Evolutionary conservation across 2,888 invertebrate species (phyloP).

Genomic region (Fragum whitleyi): DNA sequence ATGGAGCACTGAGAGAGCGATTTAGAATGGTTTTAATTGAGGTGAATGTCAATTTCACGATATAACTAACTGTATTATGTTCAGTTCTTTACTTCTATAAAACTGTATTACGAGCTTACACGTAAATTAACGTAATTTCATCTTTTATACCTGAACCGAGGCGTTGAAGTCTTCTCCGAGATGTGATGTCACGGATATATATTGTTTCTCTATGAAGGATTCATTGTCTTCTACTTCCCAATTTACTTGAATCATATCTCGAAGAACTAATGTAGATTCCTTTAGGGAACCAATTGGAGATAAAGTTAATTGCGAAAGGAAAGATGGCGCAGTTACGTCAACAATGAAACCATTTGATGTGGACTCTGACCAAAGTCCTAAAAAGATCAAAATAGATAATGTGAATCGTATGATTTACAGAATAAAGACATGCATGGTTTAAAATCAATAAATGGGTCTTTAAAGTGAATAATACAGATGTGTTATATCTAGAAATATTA

Average conservation of each 20-base stretch:
- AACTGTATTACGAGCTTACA: too few relatives aligned
- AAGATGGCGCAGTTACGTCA: conserved; percentile 53
- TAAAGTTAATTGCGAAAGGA: conserved; percentile 9
- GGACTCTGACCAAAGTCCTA: conserved; percentile 55
- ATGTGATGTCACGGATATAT: conserved; percentile 57
- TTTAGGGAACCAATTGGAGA: conserved; percentile 38
- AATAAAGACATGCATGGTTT: too few relatives aligned
- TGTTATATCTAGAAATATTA: too few relatives aligned
- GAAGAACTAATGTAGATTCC: conserved; percentile 31
- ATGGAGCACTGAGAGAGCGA: too few relatives aligned
- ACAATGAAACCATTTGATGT: conserved; percentile 65
- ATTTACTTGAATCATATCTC: conserved; percentile 42
- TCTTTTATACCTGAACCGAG: conserved; percentile 33
- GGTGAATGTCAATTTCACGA: too few relatives aligned
- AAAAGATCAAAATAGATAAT: too few relatives aligned
- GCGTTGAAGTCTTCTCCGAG: conserved; percentile 62
- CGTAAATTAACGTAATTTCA: too few relatives aligned
- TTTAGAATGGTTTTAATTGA: too few relatives aligned
- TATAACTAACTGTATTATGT: too few relatives aligned
- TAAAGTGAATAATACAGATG: too few relatives aligned
- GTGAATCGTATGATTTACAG: background rate
- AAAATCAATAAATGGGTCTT: too few relatives aligned
- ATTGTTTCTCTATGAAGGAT: conserved; percentile 57
- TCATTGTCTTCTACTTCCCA: conserved; percentile 53
- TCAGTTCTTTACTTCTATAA: too few relatives aligned